phyloP scores from a whole-genome alignment of 2,797 vertebrate species.

The Prunella strophiata region DNA sequence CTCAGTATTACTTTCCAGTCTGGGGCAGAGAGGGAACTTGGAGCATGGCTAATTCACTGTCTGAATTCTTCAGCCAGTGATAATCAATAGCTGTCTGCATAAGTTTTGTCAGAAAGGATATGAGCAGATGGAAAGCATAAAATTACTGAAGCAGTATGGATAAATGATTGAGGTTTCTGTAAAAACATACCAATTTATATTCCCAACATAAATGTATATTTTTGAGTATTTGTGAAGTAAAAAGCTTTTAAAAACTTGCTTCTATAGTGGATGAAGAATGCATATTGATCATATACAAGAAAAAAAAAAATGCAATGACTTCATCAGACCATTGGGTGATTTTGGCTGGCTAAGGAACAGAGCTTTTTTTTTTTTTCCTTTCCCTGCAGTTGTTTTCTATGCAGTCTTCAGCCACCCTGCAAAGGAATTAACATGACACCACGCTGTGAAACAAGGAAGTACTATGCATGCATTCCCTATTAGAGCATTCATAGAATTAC shows the following conservation, averaged over 20 bases:
- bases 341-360: not conserved
- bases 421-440: constrained; percentile 71
- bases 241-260: not conserved
- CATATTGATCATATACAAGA: not conserved
- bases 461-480: not conserved
- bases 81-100: not conserved
- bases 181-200: not conserved
- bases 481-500: constrained; percentile 2
- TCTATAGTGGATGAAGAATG: not conserved
- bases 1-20: not conserved
- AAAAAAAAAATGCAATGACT: constrained; percentile 41
- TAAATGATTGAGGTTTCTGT: not conserved
- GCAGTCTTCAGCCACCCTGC: constrained; percentile 60
- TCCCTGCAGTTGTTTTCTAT: constrained; percentile 62
- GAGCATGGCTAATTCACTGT: not conserved
- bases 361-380: not conserved
- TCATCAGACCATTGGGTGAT: constrained; percentile 50
- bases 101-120: not conserved
- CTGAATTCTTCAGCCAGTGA: not conserved
- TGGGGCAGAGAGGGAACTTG: not conserved
- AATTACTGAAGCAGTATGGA: not conserved
- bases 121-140: not conserved
- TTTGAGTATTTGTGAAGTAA: not conserved
- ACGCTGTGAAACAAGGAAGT: constrained; percentile 59
- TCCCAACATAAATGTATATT: not conserved